Conservation (phyloP, 2,888 invertebrate species). For the Melikaiella ostensackeni region DNA sequence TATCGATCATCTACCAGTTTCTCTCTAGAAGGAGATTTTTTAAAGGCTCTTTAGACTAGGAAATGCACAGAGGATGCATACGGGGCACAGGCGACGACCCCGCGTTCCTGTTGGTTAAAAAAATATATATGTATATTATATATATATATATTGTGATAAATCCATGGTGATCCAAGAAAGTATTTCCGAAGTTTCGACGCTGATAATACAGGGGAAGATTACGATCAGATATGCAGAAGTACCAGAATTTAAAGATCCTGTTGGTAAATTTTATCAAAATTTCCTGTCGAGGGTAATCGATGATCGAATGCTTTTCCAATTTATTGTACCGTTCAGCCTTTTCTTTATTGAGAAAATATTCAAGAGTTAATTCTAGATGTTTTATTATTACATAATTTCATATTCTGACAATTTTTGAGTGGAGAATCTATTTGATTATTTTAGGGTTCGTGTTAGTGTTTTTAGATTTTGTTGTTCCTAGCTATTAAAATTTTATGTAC, state of each 20-base stretch:
- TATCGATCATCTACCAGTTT: conserved; percentile 66
- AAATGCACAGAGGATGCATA: conserved; percentile 55
- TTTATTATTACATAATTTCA: not conserved
- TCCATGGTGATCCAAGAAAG: conserved; percentile 77
- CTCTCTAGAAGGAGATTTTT: conserved; percentile 67
- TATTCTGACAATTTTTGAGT: not conserved
- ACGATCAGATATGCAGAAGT: conserved; percentile 44
- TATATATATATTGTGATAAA: conserved; percentile 76
- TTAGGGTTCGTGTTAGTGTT: not conserved
- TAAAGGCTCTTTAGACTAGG: conserved; percentile 65
- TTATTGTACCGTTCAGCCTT: not conserved
- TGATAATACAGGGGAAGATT: conserved; percentile 47
- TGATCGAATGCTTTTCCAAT: conserved; percentile 10
- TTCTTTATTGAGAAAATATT: not conserved
- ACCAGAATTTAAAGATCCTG: conserved; percentile 50
- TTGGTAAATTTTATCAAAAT: conserved; percentile 24
- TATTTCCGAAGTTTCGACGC: conserved; percentile 70
- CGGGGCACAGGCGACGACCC: conserved; percentile 59
- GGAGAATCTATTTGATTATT: not conserved
- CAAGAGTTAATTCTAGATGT: conserved; percentile 2
- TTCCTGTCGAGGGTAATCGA: conserved; percentile 40
- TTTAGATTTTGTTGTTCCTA: conserved; percentile 3
- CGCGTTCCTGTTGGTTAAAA: conserved; percentile 61
- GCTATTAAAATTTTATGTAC: conserved; percentile 9
- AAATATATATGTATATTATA: conserved; percentile 52